Evolutionary conservation across 2,113 vertebrate genomes (phyloP).

Genomic region (Chloropsis hardwickii): DNA sequence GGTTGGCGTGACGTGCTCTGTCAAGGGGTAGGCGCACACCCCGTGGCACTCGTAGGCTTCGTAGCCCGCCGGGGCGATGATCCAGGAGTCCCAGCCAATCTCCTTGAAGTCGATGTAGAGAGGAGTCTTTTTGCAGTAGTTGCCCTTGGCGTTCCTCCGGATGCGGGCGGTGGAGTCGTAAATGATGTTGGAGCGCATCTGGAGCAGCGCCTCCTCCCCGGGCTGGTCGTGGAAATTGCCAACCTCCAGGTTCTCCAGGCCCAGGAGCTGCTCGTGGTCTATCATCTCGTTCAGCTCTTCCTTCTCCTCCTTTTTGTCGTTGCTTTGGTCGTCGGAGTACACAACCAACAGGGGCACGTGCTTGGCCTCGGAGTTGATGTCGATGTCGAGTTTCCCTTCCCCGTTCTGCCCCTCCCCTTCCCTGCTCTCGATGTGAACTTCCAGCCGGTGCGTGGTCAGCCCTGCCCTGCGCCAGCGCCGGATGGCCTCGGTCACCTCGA

Average conservation of each 20-base stretch:
- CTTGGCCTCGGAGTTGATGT: slow-evolving; percentile 84
- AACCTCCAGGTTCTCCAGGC: slow-evolving; percentile 68
- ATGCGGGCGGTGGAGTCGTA: slow-evolving; percentile 91
- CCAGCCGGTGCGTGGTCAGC: slow-evolving; percentile 81
- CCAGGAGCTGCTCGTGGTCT: slow-evolving; percentile 81
- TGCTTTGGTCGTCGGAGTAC: slow-evolving; percentile 93
- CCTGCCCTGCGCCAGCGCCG: slow-evolving; percentile 84
- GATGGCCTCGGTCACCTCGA: slow-evolving; percentile 86
- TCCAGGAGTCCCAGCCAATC: slow-evolving; percentile 98
- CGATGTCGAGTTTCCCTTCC: slow-evolving; percentile 84
- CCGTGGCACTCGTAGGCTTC: slow-evolving; percentile 94
- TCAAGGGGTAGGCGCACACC: slow-evolving; percentile 87
- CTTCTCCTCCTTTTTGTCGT: slow-evolving; percentile 82
- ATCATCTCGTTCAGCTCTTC: slow-evolving; percentile 93
- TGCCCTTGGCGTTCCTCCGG: slow-evolving; percentile 92
- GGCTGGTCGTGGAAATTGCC: slow-evolving; percentile 69
- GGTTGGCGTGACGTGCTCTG: slow-evolving; percentile 91
- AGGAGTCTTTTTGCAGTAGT: slow-evolving; percentile 90
- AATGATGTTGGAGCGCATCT: slow-evolving; percentile 95
- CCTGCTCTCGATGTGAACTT: slow-evolving; percentile 88
- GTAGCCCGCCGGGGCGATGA: slow-evolving; percentile 88
- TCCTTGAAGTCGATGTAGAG: slow-evolving; percentile 97
- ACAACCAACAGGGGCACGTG: slow-evolving; percentile 90
- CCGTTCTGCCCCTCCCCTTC: slow-evolving; percentile 33
- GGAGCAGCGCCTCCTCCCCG: slow-evolving; percentile 87